A percentile compares a stretch with the other conserved stretches of the same genome.
phyloP scores from a whole-genome alignment of 2,797 vertebrate species.

The Thalassophryne amazonica region DNA sequence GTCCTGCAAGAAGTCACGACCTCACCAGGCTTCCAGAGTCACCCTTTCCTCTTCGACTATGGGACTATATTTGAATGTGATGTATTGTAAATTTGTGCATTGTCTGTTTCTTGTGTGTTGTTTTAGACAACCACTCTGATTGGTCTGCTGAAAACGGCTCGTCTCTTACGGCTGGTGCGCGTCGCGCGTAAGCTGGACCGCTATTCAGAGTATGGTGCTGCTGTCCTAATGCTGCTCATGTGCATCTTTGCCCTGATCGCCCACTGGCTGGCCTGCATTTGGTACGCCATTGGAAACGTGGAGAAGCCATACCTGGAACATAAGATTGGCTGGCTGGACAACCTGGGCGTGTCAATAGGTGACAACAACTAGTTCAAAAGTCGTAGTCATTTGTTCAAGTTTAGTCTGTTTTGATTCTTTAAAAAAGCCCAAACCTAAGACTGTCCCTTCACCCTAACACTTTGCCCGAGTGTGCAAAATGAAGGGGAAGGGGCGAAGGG shows the following conservation, averaged over 20 bases:
- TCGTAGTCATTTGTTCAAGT: background rate
- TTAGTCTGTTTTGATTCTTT: background rate
- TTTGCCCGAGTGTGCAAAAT: too few species aligned
- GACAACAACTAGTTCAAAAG: too few species aligned
- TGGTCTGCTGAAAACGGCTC: slow-evolving; percentile 95
- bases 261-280: slow-evolving; percentile 99
- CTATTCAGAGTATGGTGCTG: slow-evolving; percentile 97
- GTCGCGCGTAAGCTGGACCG: slow-evolving; percentile 97
- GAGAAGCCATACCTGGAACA: slow-evolving; percentile 95
- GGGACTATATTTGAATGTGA: too few species aligned
- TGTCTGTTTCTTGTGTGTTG: slow-evolving; percentile 22
- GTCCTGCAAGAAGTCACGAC: too few species aligned
- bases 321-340: slow-evolving; percentile 98
- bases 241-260: slow-evolving; percentile 98
- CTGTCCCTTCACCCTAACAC: too few species aligned
- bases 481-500: background rate
- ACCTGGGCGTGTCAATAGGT: slow-evolving; percentile 91
- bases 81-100: too few species aligned
- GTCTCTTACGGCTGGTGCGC: slow-evolving; percentile 91
- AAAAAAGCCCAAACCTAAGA: background rate
- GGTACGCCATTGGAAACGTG: slow-evolving; percentile 98
- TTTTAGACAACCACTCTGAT: slow-evolving; percentile 95
- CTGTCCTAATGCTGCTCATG: slow-evolving; percentile 98
- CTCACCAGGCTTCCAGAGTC: too few species aligned
- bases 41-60: too few species aligned